Evolutionary conservation across 1,140 invertebrate species (phyloP).

Genomic region (Drosophila tsacasi): DNA sequence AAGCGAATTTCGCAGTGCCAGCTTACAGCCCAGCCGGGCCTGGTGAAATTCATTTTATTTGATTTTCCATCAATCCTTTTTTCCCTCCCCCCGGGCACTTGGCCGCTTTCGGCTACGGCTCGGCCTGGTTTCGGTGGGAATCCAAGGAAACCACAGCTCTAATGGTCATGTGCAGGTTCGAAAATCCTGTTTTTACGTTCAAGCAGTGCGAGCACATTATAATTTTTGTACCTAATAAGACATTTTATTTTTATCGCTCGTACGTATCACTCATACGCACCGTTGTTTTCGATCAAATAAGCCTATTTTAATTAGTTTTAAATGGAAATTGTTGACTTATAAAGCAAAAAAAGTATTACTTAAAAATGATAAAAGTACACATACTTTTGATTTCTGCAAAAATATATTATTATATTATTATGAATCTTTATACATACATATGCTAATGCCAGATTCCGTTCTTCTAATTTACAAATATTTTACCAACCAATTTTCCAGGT

Average conservation of each 20-base stretch:
- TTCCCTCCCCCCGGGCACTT: not conserved
- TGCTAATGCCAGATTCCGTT: too few relatives aligned
- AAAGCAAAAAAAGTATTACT: not conserved
- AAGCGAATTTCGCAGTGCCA: not conserved
- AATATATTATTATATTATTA: not conserved
- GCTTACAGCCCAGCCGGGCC: not conserved
- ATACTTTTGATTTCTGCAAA: too few relatives aligned
- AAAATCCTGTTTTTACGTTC: conserved; percentile 1
- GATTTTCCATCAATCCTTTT: conserved; percentile 12
- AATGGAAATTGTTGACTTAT: not conserved
- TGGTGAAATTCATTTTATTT: conserved; percentile 27
- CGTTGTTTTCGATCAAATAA: not conserved
- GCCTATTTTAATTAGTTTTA: not conserved
- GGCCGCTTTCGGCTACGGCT: conserved; percentile 1
- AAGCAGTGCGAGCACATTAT: not conserved
- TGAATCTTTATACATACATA: not conserved
- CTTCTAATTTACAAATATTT: not conserved
- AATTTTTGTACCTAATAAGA: not conserved
- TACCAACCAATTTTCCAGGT: not conserved
- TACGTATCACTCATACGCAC: conserved; percentile 6
- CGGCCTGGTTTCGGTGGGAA: not conserved
- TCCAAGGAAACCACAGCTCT: conserved; percentile 4
- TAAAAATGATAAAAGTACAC: too few relatives aligned
- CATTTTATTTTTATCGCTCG: not conserved
- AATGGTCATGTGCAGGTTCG: conserved; percentile 6